Conservation (phyloP, 2,113 vertebrate species). For the Cranoglanis bouderius region DNA sequence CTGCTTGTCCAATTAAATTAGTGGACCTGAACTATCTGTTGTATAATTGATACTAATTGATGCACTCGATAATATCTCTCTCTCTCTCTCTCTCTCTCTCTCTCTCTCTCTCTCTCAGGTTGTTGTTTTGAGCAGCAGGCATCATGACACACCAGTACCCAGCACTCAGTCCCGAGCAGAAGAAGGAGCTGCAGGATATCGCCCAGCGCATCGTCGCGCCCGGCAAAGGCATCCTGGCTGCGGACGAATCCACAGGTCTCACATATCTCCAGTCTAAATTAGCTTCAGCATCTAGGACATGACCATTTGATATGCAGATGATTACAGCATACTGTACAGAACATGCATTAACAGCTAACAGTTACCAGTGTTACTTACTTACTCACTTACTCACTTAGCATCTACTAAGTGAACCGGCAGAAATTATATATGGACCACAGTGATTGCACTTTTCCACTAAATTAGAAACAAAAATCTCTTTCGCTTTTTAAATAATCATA, state of each 20-base stretch:
- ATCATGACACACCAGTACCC: slow-evolving; percentile 92
- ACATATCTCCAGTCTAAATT: slow-evolving; percentile 39
- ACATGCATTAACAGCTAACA: background rate
- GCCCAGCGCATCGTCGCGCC: slow-evolving; percentile 87
- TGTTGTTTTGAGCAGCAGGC: slow-evolving; percentile 54
- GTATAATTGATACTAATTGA: too few relatives aligned
- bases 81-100: too few relatives aligned
- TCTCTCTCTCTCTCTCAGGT: slow-evolving; percentile 22
- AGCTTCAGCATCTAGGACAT: background rate
- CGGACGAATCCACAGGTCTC: slow-evolving; percentile 95
- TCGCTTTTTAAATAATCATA: too few relatives aligned
- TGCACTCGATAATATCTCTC: too few relatives aligned
- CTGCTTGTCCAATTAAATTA: too few relatives aligned
- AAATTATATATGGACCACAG: too few relatives aligned
- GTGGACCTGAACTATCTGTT: too few relatives aligned
- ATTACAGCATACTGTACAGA: background rate
- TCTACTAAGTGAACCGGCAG: too few relatives aligned
- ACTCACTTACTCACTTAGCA: too few relatives aligned
- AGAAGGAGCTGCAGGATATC: slow-evolving; percentile 93
- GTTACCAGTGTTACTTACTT: too few relatives aligned
- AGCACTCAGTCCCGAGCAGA: slow-evolving; percentile 90
- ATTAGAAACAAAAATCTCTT: too few relatives aligned
- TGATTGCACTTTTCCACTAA: too few relatives aligned
- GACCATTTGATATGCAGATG: background rate
- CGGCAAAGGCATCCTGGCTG: slow-evolving; percentile 94